Evolutionary conservation across 2,113 vertebrate species (phyloP).

Genomic region (Zosterops hypoxanthus): DNA sequence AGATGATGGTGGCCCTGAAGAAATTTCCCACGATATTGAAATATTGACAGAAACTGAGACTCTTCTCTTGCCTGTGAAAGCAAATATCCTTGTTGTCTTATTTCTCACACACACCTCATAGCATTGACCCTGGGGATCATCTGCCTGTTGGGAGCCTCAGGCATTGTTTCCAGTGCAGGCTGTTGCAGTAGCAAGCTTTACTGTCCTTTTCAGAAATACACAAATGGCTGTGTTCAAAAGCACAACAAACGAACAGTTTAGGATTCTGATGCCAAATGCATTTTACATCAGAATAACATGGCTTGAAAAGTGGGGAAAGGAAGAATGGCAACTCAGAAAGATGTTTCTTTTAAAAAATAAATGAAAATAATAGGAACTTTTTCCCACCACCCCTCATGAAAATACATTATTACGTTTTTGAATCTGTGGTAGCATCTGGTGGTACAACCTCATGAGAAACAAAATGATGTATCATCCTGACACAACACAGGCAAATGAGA

Average conservation of each 20-base stretch:
- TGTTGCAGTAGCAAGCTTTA: background rate
- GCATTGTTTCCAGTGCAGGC: background rate
- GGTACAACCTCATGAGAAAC: background rate
- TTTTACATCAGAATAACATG: background rate
- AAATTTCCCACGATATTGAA: conserved; percentile 78
- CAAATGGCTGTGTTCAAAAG: background rate
- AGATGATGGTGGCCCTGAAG: conserved; percentile 34
- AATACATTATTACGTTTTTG: background rate
- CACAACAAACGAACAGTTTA: background rate
- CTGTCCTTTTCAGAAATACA: background rate
- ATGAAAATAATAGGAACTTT: background rate
- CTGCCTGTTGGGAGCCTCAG: background rate
- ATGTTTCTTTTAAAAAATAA: background rate
- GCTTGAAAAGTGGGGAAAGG: background rate
- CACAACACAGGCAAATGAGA: background rate
- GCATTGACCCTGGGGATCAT: background rate
- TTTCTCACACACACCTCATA: background rate
- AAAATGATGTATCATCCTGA: background rate
- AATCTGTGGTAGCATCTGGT: background rate
- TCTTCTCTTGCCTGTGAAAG: conserved; percentile 84
- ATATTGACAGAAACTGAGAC: conserved; percentile 85
- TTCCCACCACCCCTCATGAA: background rate
- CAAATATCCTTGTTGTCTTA: conserved; percentile 85
- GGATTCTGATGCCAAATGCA: background rate
- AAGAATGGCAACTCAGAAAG: background rate